Percentiles rank a stretch among this genome's conserved stretches.
Conservation (phyloP, 2,888 invertebrate genomes). For the Phlogophora meticulosa region DNA sequence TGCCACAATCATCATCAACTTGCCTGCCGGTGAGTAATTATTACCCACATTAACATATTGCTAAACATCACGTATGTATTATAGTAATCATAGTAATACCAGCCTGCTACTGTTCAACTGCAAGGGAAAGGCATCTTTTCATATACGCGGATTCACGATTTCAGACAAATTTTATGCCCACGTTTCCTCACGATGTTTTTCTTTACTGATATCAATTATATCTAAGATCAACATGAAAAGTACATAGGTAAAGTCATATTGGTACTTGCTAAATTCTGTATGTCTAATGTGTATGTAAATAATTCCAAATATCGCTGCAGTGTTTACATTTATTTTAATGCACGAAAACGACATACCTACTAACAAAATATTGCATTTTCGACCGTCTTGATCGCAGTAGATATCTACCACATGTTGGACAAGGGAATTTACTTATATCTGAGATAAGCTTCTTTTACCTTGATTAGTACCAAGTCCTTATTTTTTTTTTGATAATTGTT, state of each 20-base stretch:
- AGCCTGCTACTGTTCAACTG: no score
- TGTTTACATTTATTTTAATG: background rate
- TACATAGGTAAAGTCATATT: no score
- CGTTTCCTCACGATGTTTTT: no score
- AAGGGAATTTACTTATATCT: constrained; percentile 37
- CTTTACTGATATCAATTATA: no score
- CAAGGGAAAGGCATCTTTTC: no score
- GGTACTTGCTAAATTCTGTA: background rate
- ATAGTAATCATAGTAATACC: no score
- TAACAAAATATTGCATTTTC: constrained; percentile 1
- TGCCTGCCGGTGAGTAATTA: constrained; percentile 77
- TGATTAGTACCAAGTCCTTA: constrained; percentile 3
- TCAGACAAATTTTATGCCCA: no score
- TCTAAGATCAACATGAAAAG: no score
- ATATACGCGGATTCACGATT: no score
- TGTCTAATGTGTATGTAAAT: background rate
- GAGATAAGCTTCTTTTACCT: constrained; percentile 35
- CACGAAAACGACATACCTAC: background rate
- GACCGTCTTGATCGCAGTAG: background rate
- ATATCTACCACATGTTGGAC: constrained; percentile 4
- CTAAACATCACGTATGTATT: no score
- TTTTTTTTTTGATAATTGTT: constrained; percentile 10
- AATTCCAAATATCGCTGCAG: background rate
- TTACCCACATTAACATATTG: background rate
- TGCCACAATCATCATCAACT: constrained; percentile 75